Conservation (phyloP, 2,888 invertebrate species). For the Cerastoderma edule region DNA sequence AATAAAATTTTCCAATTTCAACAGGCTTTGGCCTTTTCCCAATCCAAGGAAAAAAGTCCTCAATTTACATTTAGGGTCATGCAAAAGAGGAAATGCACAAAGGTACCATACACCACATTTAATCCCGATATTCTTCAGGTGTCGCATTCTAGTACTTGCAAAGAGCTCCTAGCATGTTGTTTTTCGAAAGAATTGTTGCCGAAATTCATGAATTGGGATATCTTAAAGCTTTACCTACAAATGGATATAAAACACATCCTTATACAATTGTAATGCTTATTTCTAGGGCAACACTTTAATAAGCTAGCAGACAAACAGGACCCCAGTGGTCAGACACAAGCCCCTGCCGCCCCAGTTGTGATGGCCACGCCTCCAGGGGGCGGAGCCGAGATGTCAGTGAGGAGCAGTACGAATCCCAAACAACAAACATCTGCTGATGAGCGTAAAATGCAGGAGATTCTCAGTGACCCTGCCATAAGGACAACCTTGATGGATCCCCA, state of each 20-base stretch:
- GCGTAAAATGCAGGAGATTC: conserved; percentile 67
- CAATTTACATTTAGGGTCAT: too few species aligned
- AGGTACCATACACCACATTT: too few species aligned
- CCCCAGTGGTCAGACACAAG: background rate
- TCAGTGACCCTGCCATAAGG: conserved; percentile 72
- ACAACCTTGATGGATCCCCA: conserved; percentile 74
- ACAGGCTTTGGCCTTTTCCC: too few species aligned
- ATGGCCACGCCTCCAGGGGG: conserved; percentile 33
- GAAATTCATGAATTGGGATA: background rate
- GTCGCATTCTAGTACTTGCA: background rate
- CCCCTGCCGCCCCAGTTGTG: conserved; percentile 16
- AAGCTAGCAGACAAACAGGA: conserved; percentile 57
- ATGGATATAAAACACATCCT: background rate
- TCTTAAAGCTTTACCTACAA: too few species aligned
- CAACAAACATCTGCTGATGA: conserved; percentile 67
- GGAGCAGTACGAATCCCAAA: conserved; percentile 65
- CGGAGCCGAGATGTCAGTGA: conserved; percentile 61
- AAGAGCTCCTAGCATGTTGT: background rate
- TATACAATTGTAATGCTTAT: background rate
- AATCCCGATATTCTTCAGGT: too few species aligned
- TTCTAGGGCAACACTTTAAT: conserved; percentile 77
- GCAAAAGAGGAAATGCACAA: too few species aligned
- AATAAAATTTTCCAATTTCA: too few species aligned
- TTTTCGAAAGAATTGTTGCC: background rate
- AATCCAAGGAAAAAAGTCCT: too few species aligned